Conservation (phyloP, 2,888 invertebrate species). For the Melikaiella ostensackeni region DNA sequence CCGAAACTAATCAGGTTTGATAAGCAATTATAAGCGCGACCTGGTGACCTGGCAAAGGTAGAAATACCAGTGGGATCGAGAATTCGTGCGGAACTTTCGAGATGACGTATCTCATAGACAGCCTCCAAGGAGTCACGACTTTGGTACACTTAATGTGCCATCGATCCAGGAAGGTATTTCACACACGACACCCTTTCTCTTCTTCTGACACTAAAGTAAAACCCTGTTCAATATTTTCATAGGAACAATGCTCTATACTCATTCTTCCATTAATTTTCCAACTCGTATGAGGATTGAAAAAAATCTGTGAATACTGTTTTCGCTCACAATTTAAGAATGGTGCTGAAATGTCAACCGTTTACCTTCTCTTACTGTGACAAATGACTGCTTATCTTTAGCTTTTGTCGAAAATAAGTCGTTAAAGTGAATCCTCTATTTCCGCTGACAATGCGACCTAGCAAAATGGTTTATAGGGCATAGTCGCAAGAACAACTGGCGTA, state of each 20-base stretch:
- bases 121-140: constrained; percentile 52
- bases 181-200: constrained; percentile 5
- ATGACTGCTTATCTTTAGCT: not conserved
- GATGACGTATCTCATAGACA: constrained; percentile 48
- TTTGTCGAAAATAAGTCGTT: not conserved
- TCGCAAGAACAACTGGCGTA: constrained; percentile 29
- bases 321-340: too few relatives aligned
- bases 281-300: too few relatives aligned
- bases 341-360: not conserved
- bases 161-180: constrained; percentile 44
- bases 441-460: not conserved
- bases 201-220: not conserved
- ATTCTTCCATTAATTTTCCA: not conserved
- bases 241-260: too few relatives aligned
- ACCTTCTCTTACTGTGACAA: not conserved
- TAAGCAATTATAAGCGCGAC: constrained; percentile 59
- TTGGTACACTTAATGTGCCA: constrained; percentile 47
- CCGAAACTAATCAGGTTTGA: constrained; percentile 52
- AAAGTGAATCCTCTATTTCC: not conserved
- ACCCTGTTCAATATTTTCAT: too few relatives aligned
- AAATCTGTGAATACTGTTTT: too few relatives aligned
- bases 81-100: constrained; percentile 55
- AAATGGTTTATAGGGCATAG: constrained; percentile 8
- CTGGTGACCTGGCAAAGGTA: constrained; percentile 53
- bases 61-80: constrained; percentile 50